Evolutionary conservation across 1,140 invertebrate genomes (phyloP), one percentile per base, ranked within the genome.

Genomic region (Papilio machaon): DNA sequence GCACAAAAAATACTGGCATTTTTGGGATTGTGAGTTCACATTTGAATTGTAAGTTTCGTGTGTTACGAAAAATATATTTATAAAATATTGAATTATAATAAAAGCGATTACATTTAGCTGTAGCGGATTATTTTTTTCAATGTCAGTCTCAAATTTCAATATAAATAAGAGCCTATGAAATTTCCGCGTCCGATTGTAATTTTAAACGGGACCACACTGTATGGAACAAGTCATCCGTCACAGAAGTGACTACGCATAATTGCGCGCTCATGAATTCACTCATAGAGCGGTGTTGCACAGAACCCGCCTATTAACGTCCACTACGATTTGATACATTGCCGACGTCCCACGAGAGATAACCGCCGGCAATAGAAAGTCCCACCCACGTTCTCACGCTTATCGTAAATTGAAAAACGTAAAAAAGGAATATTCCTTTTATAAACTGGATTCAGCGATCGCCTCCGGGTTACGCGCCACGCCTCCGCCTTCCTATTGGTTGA

Each of bases 311-410:
- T 79, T 79, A 78, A 17, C 30, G 54, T 79, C 54, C 60, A 9
- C 35, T 38, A 49, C 43, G 19, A 76, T 75, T 81, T 75, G 52
- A 47, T 74, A 76, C 58, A 70, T 77, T 83, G 43, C 78, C 35
- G 17, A 60, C 84, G 80, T 90, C 88, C 90, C 89, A 92, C 88
- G 88, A 90, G 87, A 91, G 88, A 86, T 82, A 83, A 86, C 89
- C 89, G 85, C 85, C 82, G 88, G 91, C 87, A 83, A 85, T 91
- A 93, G 92, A 94, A 93, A 94, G 91, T 93, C 89, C 90, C 91
- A 89, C 92, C 92, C 88, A 93, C 91, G 88, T 84, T 84, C 85
- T 83, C 85, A 83, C 84, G 83, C 77, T 73, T 82, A 60, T 76
- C 75, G 73, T 81, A 85, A 86, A 90, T 90, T 90, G 86, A 92